These are phyloP conservation scores for Acanthosepion pharaonis DNA, from an alignment of 2,888 invertebrate species.

Conservation along the genomic window DNA sequence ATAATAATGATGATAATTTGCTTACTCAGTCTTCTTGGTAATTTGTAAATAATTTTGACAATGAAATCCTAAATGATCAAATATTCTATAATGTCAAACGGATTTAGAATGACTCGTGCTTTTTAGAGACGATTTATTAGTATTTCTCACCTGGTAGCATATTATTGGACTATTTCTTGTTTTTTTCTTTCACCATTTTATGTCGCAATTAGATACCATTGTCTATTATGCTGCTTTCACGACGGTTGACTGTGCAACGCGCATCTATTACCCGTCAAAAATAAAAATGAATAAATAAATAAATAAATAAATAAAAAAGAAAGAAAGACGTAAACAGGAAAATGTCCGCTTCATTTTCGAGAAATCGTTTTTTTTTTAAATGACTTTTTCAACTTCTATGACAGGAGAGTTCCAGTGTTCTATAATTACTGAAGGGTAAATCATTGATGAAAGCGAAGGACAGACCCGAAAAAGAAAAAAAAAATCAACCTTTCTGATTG, in stretches of 20 bases:
- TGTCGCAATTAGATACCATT: background rate
- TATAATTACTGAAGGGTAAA: background rate
- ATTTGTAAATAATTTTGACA: too few species aligned
- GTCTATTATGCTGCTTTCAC: background rate
- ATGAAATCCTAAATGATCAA: background rate
- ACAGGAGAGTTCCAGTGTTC: background rate
- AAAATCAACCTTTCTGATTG: background rate
- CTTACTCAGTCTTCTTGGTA: too few species aligned
- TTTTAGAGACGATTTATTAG: background rate
- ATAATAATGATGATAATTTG: too few species aligned
- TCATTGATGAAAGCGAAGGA: background rate
- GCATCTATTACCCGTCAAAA: background rate
- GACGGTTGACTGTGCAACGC: background rate
- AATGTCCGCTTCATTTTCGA: background rate
- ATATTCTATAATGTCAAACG: background rate
- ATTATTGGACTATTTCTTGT: background rate
- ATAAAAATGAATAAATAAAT: background rate
- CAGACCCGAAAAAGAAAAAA: background rate
- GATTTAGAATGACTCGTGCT: background rate
- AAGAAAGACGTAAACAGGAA: background rate
- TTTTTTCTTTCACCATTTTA: background rate
- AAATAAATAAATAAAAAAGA: background rate
- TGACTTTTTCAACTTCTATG: background rate
- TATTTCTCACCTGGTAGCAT: background rate
- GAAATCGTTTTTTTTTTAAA: background rate